phyloP scores from a whole-genome alignment of 2,888 invertebrate genomes.

The Drosophila demipolita region DNA sequence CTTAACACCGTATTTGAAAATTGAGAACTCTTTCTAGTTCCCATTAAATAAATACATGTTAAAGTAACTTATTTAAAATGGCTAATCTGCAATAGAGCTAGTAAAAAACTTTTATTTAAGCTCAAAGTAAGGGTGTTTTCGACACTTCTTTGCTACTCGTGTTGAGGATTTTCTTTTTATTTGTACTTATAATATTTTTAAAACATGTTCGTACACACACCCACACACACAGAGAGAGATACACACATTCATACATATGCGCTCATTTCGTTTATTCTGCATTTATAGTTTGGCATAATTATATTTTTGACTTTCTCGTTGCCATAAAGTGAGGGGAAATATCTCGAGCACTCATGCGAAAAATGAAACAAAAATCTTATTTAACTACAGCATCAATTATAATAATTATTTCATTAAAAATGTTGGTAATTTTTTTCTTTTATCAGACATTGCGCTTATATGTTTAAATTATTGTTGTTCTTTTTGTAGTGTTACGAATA shows the following conservation, averaged over 20 bases:
- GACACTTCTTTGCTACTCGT: background rate
- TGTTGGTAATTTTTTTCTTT: slow-evolving; percentile 34
- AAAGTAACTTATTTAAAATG: background rate
- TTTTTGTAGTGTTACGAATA: slow-evolving; percentile 37
- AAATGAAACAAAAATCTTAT: slow-evolving; percentile 63
- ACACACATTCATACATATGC: background rate
- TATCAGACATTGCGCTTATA: slow-evolving; percentile 58
- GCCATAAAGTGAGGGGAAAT: slow-evolving; percentile 36
- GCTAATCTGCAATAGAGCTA: background rate
- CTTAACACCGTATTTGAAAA: background rate
- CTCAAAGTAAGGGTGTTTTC: slow-evolving; percentile 4
- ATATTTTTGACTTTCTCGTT: slow-evolving; percentile 50
- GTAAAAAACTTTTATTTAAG: background rate
- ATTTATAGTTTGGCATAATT: slow-evolving; percentile 61
- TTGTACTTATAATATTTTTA: background rate
- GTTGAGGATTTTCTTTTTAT: background rate
- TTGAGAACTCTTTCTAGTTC: background rate
- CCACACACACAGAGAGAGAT: slow-evolving; percentile 8
- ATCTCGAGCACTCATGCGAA: slow-evolving; percentile 32
- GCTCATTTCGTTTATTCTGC: slow-evolving; percentile 47
- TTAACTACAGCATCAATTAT: slow-evolving; percentile 67
- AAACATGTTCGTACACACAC: slow-evolving; percentile 21
- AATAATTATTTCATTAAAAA: slow-evolving; percentile 77
- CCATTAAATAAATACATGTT: background rate
- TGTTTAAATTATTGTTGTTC: slow-evolving; percentile 22